Base-by-base conservation (phyloP, 2,888 invertebrate genomes). In the Calliscelio sp. region DNA sequence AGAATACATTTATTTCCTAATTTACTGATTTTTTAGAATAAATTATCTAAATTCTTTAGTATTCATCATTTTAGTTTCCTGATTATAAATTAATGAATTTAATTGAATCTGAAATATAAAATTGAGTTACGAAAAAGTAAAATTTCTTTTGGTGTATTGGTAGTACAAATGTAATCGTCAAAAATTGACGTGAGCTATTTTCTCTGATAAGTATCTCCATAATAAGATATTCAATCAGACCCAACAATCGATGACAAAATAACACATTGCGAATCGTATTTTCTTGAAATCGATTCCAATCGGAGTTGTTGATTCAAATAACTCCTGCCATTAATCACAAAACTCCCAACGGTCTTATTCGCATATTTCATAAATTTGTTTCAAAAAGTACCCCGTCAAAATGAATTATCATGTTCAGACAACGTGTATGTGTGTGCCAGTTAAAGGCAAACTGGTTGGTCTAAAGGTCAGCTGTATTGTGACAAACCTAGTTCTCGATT, bases 391-490 rank as follows among this genome's bases (percentile, higher is more conserved):
- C 22, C 68, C 63, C 51, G 78, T 83, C 78, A 63, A 74, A 83
- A 78, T 78, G 83, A 78, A 83, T 78, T 73, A 78, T 83, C 83
- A 78, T 66, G 83, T 66, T 53, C 77, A 20, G 59, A 32, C 66
- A 22, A 53, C 55, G 73, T 35, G 75, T 68, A 65, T 77, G 59
- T 35, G 75, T 68, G 71, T 77, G 59, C 68, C 55, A 61, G 55
- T 51, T 81, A 81, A 74, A 81, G 68, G 74, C 78, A 85, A 85
- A 85, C 85, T 85, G 81, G 85, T 81, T 75, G 55, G 55, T 49
- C 65, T 49, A 81, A 74, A 85, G 85, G 85, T 85, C 81, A 85
- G 78, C 6, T 59, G 61, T 57, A 77, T 73, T 80, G 73, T 81
- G 84, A 85, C 84, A 81, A 81, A 66, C 81, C 78, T 70, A 81